Evolutionary conservation across 2,113 vertebrate species (phyloP), one percentile per base, ranked within the genome.

Genomic region (Conger conger): DNA sequence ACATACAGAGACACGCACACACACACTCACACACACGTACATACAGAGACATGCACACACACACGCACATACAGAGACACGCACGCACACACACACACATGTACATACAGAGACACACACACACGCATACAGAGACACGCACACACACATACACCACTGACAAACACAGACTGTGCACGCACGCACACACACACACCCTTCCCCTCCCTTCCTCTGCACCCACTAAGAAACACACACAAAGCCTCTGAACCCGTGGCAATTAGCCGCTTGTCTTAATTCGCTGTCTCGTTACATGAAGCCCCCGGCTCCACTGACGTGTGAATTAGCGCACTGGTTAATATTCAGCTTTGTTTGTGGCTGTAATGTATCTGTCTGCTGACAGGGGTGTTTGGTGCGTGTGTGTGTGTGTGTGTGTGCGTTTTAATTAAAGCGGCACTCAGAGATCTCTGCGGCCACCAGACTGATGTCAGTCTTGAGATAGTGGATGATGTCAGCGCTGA

Each of bases 231-330:
- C 68, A 33, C 68, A 33, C n/a, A 2, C 27, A 33, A 27, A 42
- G 50, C 36, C 17, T 45, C 37, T 35, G 30, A 53, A 78, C 81
- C 81, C 79, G 38, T 77, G 35, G 84, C 84, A 82, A 86, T 82
- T 86, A 82, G 36, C 63, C 36, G 38, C 45, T 63, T 50, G 73
- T 45, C 84, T 82, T 81, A 77, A 81, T 60, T 82, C 84, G 78
- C 68, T 86, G 84, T 86, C 84, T 54, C 73, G 9, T 82, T 50
- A 79, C 76, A 40, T 77, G 84, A 82, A 76, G 80, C n/a, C 30
- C 1, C 60, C 60, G n/a, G 23, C 15, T 73, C 13, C 11, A 15
- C 68, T 33, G n/a, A 18, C 33, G n/a, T 73, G 68, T 73, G 27
- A 33, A 33, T 30, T 73, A 63, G 57, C 8, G 20, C 18, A 30